Conservation (phyloP, 2,797 vertebrate genomes). For the Peromyscus nudipes region DNA sequence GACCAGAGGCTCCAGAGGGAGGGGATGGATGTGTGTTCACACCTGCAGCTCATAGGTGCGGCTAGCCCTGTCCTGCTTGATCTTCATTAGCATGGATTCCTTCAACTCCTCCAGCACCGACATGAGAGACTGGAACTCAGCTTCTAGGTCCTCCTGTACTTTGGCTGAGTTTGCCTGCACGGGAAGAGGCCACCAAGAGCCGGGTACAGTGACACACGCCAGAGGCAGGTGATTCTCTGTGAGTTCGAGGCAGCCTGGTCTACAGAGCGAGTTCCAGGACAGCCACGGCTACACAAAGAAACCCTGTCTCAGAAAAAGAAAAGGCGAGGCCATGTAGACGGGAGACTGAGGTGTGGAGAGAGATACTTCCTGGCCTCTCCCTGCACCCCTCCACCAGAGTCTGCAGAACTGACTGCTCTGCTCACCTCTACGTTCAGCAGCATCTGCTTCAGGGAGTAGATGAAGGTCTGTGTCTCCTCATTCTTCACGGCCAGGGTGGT, state of each 20-base stretch:
- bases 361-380: too few relatives aligned
- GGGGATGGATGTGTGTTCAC: accelerated
- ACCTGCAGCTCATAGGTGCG: conserved; percentile 97
- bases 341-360: background rate
- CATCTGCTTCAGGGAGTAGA: conserved; percentile 94
- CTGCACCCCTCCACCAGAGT: too few relatives aligned
- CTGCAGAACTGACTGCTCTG: background rate
- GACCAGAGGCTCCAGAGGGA: background rate
- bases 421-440: conserved; percentile 94
- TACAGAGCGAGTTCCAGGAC: background rate
- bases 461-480: conserved; percentile 96
- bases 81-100: conserved; percentile 95
- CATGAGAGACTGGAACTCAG: conserved; percentile 94
- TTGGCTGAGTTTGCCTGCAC: conserved; percentile 92
- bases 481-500: conserved; percentile 96
- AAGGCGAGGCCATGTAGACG: background rate
- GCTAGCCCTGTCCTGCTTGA: conserved; percentile 96
- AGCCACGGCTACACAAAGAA: background rate
- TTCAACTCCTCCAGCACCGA: conserved; percentile 93
- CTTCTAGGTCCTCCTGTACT: conserved; percentile 94
- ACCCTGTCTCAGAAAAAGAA: background rate
- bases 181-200: background rate
- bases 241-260: background rate
- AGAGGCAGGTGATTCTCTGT: background rate
- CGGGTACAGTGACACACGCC: accelerated